Base-by-base conservation (phyloP, 2,888 invertebrate genomes). In the Melinaea menophilus region DNA sequence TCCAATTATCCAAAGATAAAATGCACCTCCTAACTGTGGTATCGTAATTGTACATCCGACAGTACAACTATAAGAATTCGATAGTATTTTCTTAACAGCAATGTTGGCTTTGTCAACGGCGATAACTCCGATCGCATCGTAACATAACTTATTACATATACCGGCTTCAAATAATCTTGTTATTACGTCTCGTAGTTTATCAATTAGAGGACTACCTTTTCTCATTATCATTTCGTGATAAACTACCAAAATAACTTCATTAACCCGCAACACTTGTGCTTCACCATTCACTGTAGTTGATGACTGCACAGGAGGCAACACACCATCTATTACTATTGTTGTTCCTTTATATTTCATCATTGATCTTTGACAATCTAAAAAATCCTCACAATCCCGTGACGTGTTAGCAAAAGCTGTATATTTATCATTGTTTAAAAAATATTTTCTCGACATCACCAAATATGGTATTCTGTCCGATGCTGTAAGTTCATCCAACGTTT, bases 201-300 rank as follows among this genome's bases (percentile, higher is more conserved):
- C 59, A 0, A 75, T 73, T 0, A 87, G 63, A 2, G 71, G 61
- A 64, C 77, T 77, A 12, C 77, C 68, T 55, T 81, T 86, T 2
- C 78, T 70, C 0, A 88, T 72, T 13, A 85, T 37, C 79, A 90
- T 88, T 68, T 88, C 86, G 47, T 85, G 83, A 60, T 80, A 88
- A 0, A 85, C 72, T 0, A 76, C 77, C 0, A 89, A 12, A 9
- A 87, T 57, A 55, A 80, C 81, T 45, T 88, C 83, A 0, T 71
- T 4, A 0, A 78, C 67, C 65, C 70, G 73, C 12, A 88, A 54
- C 2, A 86, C 63, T 63, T 73, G 79, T 2, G 86, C 87, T 72
- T 89, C 88, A 35, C 80, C 76, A 22, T 83, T 72, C 0, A 84
- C 74, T 2, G 82, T 77, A 2, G 88, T 80, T 0, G 31, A 31